Base-by-base conservation (phyloP, 2,797 vertebrate species). In the Characodon lateralis region DNA sequence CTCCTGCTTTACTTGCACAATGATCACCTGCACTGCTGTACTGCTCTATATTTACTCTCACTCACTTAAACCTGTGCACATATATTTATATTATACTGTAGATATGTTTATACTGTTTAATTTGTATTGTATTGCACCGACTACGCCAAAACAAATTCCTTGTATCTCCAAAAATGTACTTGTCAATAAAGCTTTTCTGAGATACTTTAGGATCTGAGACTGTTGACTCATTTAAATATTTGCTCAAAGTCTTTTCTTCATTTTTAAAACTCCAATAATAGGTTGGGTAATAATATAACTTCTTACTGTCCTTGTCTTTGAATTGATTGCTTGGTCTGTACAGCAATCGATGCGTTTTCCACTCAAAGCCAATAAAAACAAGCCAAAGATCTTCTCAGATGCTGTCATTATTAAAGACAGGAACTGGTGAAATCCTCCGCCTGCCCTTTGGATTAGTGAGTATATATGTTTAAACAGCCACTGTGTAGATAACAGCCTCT, bases 381-480 rank as follows among this genome's bases (percentile, higher is more conserved):
- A 26, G 28, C 5, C 10, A 22, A 12, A 53, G 39, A 69, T 51
- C 24, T 72, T 51, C 72, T 74, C 14, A 75, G 78, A 83, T 74
- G 46, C 73, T 31, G 58, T 80, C 78, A 83, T 85, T 83, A 89
- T 88, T 83, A 81, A 51, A 51, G 9, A 78, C 65, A 86, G 78
- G 22, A 76, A 72, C 73, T 83, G 53, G 59, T 82, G 74, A 78
- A 83, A 85, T 50, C 77, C 79, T 46, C 68, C 72, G 73, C 59
- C 71, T 90, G 83, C 73, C 80, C 78, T 83, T 85, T 87, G 50
- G 75, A 87, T 87, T 72, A 82, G 48, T 43, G 68, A 50, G 63
- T 26, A 20, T 74, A 71, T 81, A 22, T 69, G 39, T 73, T 43
- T 51, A 69, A 51, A 65, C 53, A 53, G 71, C 68, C n/a, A 56